Conservation (phyloP, 2,888 invertebrate species). For the Chironomus riparius region DNA sequence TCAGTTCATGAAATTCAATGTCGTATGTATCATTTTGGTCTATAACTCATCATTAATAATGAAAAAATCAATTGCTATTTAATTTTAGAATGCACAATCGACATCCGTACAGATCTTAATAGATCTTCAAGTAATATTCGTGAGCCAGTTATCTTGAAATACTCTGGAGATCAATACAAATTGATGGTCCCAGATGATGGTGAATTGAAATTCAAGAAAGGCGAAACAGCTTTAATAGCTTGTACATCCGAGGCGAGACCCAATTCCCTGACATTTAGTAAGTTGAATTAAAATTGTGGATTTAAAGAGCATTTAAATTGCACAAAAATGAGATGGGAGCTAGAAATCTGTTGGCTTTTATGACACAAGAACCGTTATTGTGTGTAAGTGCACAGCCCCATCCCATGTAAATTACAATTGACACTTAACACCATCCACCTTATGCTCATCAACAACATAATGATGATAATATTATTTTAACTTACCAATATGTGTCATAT, state of each 20-base stretch:
- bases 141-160: conserved; percentile 18
- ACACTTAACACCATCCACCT: not conserved
- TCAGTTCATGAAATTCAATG: not conserved
- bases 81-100: conserved; percentile 22
- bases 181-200: conserved; percentile 16
- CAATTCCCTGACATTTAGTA: conserved; percentile 16
- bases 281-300: not conserved
- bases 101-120: conserved; percentile 15
- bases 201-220: not conserved
- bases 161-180: not conserved
- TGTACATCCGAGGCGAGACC: conserved; percentile 17
- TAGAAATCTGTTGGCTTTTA: too few relatives aligned
- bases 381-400: too few relatives aligned
- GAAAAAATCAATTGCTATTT: too few relatives aligned
- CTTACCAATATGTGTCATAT: not conserved
- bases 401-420: not conserved
- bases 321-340: too few relatives aligned
- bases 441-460: not conserved
- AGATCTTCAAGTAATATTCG: not conserved
- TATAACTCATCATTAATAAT: not conserved
- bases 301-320: too few relatives aligned
- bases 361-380: too few relatives aligned
- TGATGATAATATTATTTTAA: not conserved
- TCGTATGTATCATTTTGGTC: not conserved
- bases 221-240: conserved; percentile 1